These are phyloP conservation scores for Parus major DNA, from an alignment of 2,113 vertebrate species.

Conservation along the genomic window DNA sequence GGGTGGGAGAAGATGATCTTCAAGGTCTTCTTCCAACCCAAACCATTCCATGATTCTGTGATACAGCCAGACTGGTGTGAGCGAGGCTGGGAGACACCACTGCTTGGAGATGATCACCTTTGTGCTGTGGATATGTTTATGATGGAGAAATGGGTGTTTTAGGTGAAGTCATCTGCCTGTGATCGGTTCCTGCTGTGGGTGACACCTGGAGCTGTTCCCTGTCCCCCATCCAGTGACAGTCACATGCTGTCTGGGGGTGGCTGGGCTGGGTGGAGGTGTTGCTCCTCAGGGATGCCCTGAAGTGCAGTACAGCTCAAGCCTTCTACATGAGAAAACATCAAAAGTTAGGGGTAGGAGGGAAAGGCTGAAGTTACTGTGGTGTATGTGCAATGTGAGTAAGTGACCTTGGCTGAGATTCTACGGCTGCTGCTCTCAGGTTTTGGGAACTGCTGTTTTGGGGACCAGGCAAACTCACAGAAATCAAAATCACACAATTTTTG, in stretches of 20 bases:
- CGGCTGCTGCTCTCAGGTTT: not conserved
- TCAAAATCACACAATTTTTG: not conserved
- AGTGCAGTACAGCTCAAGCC: not conserved
- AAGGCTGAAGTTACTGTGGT: not conserved
- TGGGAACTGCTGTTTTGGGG: not conserved
- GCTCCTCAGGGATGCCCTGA: not conserved
- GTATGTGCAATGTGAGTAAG: not conserved
- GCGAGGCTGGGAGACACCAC: fast-evolving
- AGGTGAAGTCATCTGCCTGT: not conserved
- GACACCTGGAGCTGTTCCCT: not conserved
- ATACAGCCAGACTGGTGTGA: not conserved
- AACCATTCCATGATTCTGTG: not conserved
- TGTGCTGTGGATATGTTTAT: not conserved
- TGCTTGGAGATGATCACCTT: not conserved
- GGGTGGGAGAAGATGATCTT: not conserved
- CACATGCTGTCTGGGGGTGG: not conserved
- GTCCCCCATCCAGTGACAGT: not conserved
- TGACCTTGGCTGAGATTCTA: not conserved
- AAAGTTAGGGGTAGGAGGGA: not conserved
- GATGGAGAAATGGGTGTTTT: not conserved
- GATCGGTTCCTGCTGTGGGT: fast-evolving
- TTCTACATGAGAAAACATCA: not conserved
- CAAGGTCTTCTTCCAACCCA: not conserved
- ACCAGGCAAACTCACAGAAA: not conserved
- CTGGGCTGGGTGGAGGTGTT: not conserved